Conservation (phyloP, 1,140 invertebrate species). For the Tachypleus tridentatus region DNA sequence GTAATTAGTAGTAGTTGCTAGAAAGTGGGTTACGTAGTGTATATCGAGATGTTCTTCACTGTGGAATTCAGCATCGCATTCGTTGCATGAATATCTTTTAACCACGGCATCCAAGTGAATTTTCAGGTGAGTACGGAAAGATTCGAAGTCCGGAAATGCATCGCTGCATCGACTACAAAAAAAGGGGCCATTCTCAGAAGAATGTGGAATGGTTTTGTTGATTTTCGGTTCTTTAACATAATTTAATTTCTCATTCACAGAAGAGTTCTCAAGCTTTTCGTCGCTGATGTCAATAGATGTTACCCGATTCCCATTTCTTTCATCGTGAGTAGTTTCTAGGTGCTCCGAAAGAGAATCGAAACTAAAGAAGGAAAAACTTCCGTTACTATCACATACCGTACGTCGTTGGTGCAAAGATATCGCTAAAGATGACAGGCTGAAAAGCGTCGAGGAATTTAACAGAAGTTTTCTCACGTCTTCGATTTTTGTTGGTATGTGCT, state of each 20-base stretch:
- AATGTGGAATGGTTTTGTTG: conserved; percentile 7
- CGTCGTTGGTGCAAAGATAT: neutral
- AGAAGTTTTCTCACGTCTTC: neutral
- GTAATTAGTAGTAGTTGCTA: conserved; percentile 62
- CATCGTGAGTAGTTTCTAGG: conserved; percentile 42
- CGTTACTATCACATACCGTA: conserved; percentile 21
- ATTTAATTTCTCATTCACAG: too few relatives aligned
- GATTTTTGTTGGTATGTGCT: conserved; percentile 42
- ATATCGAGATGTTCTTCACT: conserved; percentile 55
- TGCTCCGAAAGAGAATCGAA: conserved; percentile 45
- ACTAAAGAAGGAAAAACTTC: conserved; percentile 39
- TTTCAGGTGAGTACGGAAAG: conserved; percentile 73
- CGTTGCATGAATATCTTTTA: conserved; percentile 43
- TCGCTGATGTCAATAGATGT: too few relatives aligned
- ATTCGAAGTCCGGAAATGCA: conserved; percentile 71
- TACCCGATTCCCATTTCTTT: too few relatives aligned
- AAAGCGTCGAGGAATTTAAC: conserved; percentile 1
- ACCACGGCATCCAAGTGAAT: conserved; percentile 51
- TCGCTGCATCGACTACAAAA: conserved; percentile 79
- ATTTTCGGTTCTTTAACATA: conserved; percentile 10
- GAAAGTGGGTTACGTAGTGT: conserved; percentile 62
- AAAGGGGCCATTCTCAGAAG: conserved; percentile 44
- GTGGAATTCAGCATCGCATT: conserved; percentile 59
- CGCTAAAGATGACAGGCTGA: neutral
- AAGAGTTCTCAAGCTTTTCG: too few relatives aligned